Evolutionary conservation across 2,797 vertebrate species (phyloP).

Genomic region (Hipposideros larvatus): DNA sequence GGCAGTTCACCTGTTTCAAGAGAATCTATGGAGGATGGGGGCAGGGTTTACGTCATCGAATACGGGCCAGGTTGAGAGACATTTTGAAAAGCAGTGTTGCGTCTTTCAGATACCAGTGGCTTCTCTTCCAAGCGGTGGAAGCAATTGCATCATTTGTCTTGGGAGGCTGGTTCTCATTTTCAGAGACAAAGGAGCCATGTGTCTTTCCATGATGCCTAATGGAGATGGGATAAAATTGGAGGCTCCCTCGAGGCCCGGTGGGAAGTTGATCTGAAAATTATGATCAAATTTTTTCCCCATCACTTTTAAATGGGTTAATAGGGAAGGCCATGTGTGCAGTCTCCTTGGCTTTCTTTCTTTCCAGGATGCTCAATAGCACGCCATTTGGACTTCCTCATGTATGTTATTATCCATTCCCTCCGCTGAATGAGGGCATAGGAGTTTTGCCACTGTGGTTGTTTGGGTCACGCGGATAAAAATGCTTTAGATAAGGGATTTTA

Average conservation of each 20-base stretch:
- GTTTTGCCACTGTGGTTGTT: not conserved
- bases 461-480: not conserved
- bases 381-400: not conserved
- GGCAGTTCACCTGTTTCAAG: not conserved
- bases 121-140: not conserved
- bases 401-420: not conserved
- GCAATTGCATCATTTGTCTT: not conserved
- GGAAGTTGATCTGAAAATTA: constrained; percentile 66
- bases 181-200: constrained; percentile 54
- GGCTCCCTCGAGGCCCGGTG: constrained; percentile 26
- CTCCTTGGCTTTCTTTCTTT: constrained; percentile 14
- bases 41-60: not conserved
- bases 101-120: not conserved
- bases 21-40: not conserved
- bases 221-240: constrained; percentile 59
- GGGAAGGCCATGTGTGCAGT: not conserved
- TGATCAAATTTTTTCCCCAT: not conserved
- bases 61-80: not conserved
- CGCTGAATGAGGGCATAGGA: not conserved
- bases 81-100: not conserved
- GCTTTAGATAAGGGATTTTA: not conserved
- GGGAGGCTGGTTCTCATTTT: constrained; percentile 60
- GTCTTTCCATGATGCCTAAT: constrained; percentile 29
- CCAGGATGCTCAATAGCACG: rapidly evolving
- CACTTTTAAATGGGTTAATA: constrained; percentile 42